Percentiles rank a stretch among this genome's conserved stretches.
Conservation (phyloP, 1,140 invertebrate genomes). For the Pomacea maculata region DNA sequence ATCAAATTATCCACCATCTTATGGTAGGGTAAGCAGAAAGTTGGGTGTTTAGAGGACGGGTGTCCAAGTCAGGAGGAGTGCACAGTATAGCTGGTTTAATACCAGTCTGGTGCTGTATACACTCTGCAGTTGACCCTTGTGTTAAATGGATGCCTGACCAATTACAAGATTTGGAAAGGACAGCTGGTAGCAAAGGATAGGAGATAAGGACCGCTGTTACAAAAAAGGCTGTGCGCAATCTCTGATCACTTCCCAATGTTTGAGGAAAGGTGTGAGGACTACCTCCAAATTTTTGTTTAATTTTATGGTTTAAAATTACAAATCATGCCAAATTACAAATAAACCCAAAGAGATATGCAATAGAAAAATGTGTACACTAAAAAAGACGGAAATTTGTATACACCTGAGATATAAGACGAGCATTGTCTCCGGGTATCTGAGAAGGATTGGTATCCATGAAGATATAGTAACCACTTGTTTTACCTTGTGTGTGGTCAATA, state of each 20-base stretch:
- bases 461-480: slow-evolving; percentile 22
- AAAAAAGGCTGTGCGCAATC: no score
- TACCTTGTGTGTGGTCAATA: slow-evolving; percentile 49
- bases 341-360: not conserved
- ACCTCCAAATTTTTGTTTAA: not conserved
- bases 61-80: no score
- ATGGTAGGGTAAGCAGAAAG: no score
- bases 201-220: no score
- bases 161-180: no score
- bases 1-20: no score
- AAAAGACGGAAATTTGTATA: not conserved
- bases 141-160: no score
- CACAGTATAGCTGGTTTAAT: no score
- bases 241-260: not conserved
- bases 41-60: no score
- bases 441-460: slow-evolving; percentile 65
- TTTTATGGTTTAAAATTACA: not conserved
- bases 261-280: not conserved
- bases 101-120: no score
- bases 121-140: no score
- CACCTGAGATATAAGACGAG: slow-evolving; percentile 27
- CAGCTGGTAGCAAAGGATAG: no score
- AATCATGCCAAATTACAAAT: not conserved
- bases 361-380: not conserved
- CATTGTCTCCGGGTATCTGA: slow-evolving; percentile 71